Evolutionary conservation across 1,140 invertebrate species (phyloP).

Genomic region (Telenomus remus): DNA sequence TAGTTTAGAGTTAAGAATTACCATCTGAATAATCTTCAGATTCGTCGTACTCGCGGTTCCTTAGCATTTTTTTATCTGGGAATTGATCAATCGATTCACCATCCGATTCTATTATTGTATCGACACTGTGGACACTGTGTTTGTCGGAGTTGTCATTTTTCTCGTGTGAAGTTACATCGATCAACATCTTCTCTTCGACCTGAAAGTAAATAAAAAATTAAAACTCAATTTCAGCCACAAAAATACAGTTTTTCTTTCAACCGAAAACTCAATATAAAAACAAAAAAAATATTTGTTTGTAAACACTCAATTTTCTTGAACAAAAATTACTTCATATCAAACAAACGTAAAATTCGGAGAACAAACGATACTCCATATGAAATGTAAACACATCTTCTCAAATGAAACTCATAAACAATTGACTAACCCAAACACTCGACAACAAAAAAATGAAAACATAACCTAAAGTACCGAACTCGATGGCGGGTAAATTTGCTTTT

Average conservation of each 20-base stretch:
- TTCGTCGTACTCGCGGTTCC: no score
- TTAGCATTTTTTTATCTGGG: not conserved
- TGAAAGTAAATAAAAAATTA: constrained; percentile 23
- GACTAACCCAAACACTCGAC: not conserved
- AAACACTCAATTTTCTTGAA: no score
- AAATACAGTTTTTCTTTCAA: no score
- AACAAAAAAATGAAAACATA: not conserved
- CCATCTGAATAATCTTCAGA: no score
- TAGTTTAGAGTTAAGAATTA: no score
- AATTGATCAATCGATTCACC: not conserved
- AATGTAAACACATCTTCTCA: no score
- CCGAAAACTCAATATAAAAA: no score
- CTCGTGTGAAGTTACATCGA: constrained; percentile 17
- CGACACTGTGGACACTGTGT: constrained; percentile 63
- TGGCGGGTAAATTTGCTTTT: not conserved
- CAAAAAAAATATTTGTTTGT: no score
- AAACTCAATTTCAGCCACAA: constrained; percentile 9
- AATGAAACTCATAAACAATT: not conserved
- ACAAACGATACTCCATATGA: no score
- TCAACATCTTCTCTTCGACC: not conserved
- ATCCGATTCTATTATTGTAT: constrained; percentile 22
- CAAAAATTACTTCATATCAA: no score
- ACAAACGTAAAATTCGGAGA: no score
- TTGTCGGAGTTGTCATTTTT: constrained; percentile 57
- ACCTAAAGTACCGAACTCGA: constrained; percentile 1